Base-by-base conservation (phyloP, 2,113 vertebrate genomes). In the Verasper variegatus region DNA sequence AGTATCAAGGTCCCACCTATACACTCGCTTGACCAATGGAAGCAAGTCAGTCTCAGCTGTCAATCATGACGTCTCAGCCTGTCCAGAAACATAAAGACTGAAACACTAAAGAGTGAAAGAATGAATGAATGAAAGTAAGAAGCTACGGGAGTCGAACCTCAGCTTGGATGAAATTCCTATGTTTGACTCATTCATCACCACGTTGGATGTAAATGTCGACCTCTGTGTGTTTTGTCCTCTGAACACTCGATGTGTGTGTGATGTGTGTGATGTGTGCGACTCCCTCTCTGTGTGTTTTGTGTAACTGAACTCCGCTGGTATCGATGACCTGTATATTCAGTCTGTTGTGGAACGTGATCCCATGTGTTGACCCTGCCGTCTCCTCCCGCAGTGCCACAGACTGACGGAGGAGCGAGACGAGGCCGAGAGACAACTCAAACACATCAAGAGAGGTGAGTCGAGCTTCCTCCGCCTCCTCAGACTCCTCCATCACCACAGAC, bases 371-470 rank as follows among this genome's bases (percentile, higher is more conserved):
- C 20, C 63, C 40, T 74, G 31, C 15, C 51, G 55, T 62, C 31
- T 76, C 17, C 68, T 78, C 71, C 74, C 21, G 31, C 85, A 95
- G 94, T 92, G 92, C 83, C 63, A 63, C 84, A 80, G 92, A 74
- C 92, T 95, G 77, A 91, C 92, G 12, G 90, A 94, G 83, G 91
- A 95, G 83, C 81, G 94, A 59, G 93, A 95, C 49, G 94, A 95
- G 68, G 94, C 93, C 0, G 93, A 95, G 84, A 90, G 94, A 80
- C 94, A 95, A 64, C 94, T 95, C 68, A 95, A 94, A 65, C 94
- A 95, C 90, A 95, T 95, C 82, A 95, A 94, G 88, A 92, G 95
- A 86, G 95, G 95, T 95, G 81, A 92, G 93, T 90, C 62, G 21
- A 5, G 8, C 31, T 13, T 35, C 15, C 10, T 11, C 18, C 51